These are phyloP conservation scores for Gymnocypris eckloni DNA, from an alignment of 2,797 vertebrate species.

Conservation along the genomic window DNA sequence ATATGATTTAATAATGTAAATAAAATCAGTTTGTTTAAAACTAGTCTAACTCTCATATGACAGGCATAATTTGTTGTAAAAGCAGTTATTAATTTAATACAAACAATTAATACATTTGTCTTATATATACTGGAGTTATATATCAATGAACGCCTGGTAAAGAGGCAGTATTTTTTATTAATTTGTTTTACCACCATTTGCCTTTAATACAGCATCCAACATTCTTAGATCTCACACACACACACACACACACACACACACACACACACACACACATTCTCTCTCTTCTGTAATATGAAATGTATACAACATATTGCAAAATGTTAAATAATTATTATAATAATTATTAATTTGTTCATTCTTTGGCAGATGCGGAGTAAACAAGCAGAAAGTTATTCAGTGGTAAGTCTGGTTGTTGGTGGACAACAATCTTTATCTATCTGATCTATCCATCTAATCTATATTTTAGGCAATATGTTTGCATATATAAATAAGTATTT, in stretches of 20 bases:
- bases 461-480: not conserved
- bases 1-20: not conserved
- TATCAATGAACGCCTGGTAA: not conserved
- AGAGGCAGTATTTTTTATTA: not conserved
- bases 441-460: not conserved
- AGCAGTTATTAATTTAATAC: not conserved
- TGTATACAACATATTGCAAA: not conserved
- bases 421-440: not conserved
- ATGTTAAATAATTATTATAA: not conserved
- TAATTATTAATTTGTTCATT: not conserved
- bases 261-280: too few species aligned
- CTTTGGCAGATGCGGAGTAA: conserved; percentile 35
- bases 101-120: not conserved
- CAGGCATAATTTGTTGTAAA: not conserved
- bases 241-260: too few species aligned
- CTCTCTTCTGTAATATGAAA: too few species aligned
- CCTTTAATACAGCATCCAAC: not conserved
- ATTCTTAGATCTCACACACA: not conserved
- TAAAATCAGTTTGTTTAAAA: not conserved
- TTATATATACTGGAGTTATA: not conserved
- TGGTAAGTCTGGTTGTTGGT: conserved; percentile 9
- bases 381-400: not conserved
- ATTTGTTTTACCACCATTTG: not conserved
- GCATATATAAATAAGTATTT: not conserved
- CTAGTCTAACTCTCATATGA: not conserved